phyloP scores from a whole-genome alignment of 2,113 vertebrate species.

The Rhea americana region DNA sequence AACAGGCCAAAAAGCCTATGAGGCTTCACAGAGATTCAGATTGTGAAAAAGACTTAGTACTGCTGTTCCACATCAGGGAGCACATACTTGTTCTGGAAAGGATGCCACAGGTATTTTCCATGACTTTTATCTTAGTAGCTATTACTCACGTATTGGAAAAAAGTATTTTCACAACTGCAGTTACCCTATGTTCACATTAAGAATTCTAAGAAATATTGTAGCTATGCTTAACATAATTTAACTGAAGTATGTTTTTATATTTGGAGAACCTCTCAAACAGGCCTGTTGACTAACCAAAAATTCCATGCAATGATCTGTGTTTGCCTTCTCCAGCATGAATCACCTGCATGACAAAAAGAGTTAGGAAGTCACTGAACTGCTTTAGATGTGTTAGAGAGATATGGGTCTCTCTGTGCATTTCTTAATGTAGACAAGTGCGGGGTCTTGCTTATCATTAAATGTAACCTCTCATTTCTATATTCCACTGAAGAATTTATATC shows the following conservation, averaged over 20 bases:
- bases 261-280: neutral
- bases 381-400: neutral
- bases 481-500: neutral
- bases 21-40: neutral
- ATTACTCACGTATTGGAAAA: neutral
- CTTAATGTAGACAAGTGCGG: neutral
- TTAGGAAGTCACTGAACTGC: neutral
- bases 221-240: neutral
- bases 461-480: neutral
- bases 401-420: neutral
- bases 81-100: rapidly evolving
- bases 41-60: neutral
- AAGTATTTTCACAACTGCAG: neutral
- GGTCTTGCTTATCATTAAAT: neutral
- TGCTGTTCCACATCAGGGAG: neutral
- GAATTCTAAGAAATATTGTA: neutral
- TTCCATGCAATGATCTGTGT: neutral
- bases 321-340: neutral
- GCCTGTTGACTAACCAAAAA: neutral
- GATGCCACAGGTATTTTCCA: neutral
- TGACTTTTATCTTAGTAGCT: neutral
- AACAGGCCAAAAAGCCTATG: neutral
- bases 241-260: neutral
- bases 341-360: neutral
- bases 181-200: neutral